These are phyloP conservation scores for Formica aserva DNA, from an alignment of 2,888 invertebrate species.

Conservation along the genomic window DNA sequence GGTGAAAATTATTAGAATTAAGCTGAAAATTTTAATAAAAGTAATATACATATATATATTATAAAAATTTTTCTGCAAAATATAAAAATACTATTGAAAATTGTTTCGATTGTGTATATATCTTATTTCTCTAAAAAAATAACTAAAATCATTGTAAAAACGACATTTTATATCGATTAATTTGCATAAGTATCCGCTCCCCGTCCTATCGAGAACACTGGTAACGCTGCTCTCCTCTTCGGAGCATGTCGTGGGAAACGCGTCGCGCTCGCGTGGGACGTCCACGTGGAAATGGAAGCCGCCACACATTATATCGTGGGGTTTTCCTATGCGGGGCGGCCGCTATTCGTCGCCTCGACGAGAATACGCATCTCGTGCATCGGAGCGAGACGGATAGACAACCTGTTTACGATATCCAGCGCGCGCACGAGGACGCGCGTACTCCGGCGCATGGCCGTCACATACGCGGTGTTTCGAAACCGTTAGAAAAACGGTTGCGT, in stretches of 20 bases:
- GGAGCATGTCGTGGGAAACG: conserved; percentile 36
- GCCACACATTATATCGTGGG: conserved; percentile 45
- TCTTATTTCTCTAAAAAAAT: background rate
- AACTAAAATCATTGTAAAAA: background rate
- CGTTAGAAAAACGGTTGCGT: conserved; percentile 13
- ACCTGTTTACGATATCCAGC: conserved; percentile 76
- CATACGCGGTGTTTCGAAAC: conserved; percentile 33
- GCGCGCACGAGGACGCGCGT: conserved; percentile 28
- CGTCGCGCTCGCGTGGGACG: conserved; percentile 39
- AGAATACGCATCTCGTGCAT: conserved; percentile 67
- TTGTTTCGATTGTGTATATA: background rate
- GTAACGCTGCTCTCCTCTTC: background rate
- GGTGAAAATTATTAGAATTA: background rate
- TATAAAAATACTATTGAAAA: background rate
- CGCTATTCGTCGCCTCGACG: conserved; percentile 64
- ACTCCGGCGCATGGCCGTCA: conserved; percentile 4
- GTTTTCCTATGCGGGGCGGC: conserved; percentile 67
- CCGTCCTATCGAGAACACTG: background rate
- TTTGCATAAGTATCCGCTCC: background rate
- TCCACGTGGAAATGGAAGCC: conserved; percentile 72
- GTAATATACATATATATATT: background rate
- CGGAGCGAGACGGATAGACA: conserved; percentile 78
- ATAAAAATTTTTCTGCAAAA: background rate
- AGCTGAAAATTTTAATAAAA: background rate
- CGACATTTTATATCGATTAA: background rate